Percentiles rank a stretch among this genome's conserved stretches.
phyloP scores from a whole-genome alignment of 2,113 vertebrate genomes.

The Falcunculus frontatus region DNA sequence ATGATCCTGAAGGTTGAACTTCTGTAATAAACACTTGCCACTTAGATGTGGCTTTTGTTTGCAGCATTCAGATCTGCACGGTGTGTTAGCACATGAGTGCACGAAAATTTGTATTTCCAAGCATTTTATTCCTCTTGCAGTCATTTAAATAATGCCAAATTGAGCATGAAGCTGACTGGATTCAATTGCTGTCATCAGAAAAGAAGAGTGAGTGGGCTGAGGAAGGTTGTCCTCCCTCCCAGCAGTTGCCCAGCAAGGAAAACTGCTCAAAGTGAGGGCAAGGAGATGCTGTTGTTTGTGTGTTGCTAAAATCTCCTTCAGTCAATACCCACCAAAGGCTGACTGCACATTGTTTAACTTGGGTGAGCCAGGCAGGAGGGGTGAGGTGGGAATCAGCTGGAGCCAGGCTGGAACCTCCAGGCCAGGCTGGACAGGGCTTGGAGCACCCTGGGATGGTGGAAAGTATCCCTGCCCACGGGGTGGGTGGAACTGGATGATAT shows the following conservation, averaged over 20 bases:
- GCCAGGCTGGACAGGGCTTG: fast-evolving
- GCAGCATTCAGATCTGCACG: background rate
- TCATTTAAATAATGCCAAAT: constrained; percentile 47
- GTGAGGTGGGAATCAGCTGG: background rate
- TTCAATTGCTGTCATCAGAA: background rate
- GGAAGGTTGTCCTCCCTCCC: background rate
- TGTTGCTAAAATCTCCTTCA: background rate
- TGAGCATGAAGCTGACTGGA: constrained; percentile 26
- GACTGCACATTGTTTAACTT: background rate
- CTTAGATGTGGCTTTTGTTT: background rate
- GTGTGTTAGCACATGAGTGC: background rate
- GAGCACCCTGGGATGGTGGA: background rate
- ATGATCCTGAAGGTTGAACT: background rate
- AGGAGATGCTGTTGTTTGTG: background rate
- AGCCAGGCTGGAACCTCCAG: background rate
- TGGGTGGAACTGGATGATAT: background rate
- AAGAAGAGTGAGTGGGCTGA: background rate
- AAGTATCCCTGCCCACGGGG: background rate
- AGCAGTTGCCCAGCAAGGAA: background rate
- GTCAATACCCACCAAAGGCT: background rate
- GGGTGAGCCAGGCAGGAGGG: background rate
- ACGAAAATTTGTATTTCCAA: background rate
- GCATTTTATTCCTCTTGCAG: constrained; percentile 9
- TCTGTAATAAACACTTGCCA: background rate
- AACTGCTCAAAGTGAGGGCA: background rate